These are phyloP conservation scores for Toxotes jaculatrix DNA, from an alignment of 2,113 vertebrate species.

Conservation along the genomic window DNA sequence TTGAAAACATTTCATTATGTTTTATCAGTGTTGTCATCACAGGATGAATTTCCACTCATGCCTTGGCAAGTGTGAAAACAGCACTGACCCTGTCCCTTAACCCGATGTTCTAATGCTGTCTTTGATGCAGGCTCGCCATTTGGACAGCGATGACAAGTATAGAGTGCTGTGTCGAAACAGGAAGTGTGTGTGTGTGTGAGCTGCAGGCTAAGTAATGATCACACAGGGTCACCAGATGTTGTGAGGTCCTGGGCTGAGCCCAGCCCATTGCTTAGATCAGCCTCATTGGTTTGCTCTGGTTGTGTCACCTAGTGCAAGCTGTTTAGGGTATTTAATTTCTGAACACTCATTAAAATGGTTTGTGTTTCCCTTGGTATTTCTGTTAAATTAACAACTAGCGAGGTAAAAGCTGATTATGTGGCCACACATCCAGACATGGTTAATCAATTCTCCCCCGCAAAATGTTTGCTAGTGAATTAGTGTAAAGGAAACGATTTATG, in stretches of 20 bases:
- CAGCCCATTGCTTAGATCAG: conserved; percentile 83
- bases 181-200: conserved; percentile 69
- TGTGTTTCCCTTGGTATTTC: conserved; percentile 87
- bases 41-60: conserved; percentile 61
- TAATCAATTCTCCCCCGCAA: conserved; percentile 86
- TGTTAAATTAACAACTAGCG: conserved; percentile 87
- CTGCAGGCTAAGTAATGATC: conserved; percentile 81
- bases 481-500: conserved; percentile 85
- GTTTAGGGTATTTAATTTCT: conserved; percentile 86
- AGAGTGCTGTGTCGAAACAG: conserved; percentile 75
- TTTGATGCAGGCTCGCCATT: conserved; percentile 75
- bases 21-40: conserved; percentile 61
- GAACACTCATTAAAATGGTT: conserved; percentile 88
- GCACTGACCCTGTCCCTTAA: conserved; percentile 58
- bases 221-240: conserved; percentile 88
- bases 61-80: conserved; percentile 61
- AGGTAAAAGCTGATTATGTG: conserved; percentile 87
- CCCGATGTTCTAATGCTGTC: conserved; percentile 67
- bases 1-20: conserved; percentile 52
- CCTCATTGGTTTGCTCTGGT: conserved; percentile 84
- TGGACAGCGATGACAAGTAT: conserved; percentile 77
- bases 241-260: conserved; percentile 74
- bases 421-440: conserved; percentile 84
- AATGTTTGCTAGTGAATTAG: conserved; percentile 85
- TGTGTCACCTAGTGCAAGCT: conserved; percentile 83